Evolutionary conservation across 2,888 invertebrate species (phyloP), one percentile per base, ranked within the genome.

Genomic region (Cryptus armator): DNA sequence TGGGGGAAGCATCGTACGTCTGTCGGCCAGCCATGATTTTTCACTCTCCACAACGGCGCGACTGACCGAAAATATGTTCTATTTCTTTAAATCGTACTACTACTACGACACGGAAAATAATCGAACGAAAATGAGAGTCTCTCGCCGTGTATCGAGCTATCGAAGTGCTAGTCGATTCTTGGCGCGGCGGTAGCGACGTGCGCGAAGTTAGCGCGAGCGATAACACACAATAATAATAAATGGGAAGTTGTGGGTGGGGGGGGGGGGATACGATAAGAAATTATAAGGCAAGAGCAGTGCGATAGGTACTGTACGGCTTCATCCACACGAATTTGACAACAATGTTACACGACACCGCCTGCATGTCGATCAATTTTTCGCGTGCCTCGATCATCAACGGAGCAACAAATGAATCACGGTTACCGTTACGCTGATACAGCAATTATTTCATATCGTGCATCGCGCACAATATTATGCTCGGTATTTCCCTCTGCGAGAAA

Each of bases 1-100:
- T 92, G 67, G 94, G 92, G 7, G 95, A 94, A 89, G 96, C 88
- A 91, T 96, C 96, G 91, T 94, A 96, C 77, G 93, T 93, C 64
- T 94, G 86, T 3, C 75, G 85, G 14, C 90, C 89, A 44, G 93
- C 91, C 94, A 94, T 94, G 86, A 92, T 94, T 85, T 16, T 43
- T 64, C 44, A 32, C 29, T 0, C n/a, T 44, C 14, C 44, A 19
- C 16, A 14, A 10, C 32, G 1, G n/a, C 14, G 32, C 32, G 14
- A 62, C 29, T 12, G 29, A 6, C 4, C 14, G 6, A 14, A 14
- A 37, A 2, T 1, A 9, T 43, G 44, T 44, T 59, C n/a, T 46
- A 2, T 19, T 12, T 24, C n/a, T 0, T 44, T 14, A 14, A 29
- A 9, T 37, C 7, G 24, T 24, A 24, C 24, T 24, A 24, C 24